These are phyloP conservation scores for Drosophila aldrichi DNA, from an alignment of 2,888 invertebrate species.

Conservation along the genomic window DNA sequence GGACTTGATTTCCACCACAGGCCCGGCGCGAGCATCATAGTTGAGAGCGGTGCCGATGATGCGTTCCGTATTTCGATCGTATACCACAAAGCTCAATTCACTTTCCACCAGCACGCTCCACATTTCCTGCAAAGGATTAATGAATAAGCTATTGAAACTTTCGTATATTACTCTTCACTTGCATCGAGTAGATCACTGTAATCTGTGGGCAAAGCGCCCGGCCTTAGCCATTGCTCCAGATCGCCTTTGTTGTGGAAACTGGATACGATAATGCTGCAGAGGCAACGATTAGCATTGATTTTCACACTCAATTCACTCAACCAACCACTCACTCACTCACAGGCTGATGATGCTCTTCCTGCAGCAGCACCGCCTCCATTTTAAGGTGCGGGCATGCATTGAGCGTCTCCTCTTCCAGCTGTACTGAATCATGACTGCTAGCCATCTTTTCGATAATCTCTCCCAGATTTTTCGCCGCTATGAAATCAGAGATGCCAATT, in stretches of 20 bases:
- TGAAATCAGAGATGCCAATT: constrained; percentile 93
- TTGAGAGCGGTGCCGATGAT: constrained; percentile 91
- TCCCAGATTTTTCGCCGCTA: constrained; percentile 89
- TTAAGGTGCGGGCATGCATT: constrained; percentile 81
- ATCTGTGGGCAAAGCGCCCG: constrained; percentile 89
- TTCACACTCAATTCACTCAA: no score
- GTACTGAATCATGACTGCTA: constrained; percentile 69
- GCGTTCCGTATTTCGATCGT: constrained; percentile 86
- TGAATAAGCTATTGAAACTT: not conserved
- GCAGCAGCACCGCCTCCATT: constrained; percentile 81
- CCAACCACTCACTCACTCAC: constrained; percentile 89
- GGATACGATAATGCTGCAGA: constrained; percentile 90
- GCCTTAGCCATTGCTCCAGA: constrained; percentile 91
- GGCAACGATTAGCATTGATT: not conserved
- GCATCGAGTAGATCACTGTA: constrained; percentile 89
- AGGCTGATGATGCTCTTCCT: constrained; percentile 87
- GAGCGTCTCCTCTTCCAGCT: constrained; percentile 81
- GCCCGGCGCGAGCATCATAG: constrained; percentile 93
- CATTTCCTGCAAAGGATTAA: constrained; percentile 85
- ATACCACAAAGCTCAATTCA: constrained; percentile 90
- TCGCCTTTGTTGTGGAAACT: constrained; percentile 95
- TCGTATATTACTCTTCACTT: constrained; percentile 25
- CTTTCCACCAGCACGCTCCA: constrained; percentile 90
- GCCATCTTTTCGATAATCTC: constrained; percentile 89
- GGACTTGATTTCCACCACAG: constrained; percentile 89